These are phyloP conservation scores for Delphinapterus leucas DNA, from an alignment of 2,113 vertebrate genomes.

Conservation along the genomic window DNA sequence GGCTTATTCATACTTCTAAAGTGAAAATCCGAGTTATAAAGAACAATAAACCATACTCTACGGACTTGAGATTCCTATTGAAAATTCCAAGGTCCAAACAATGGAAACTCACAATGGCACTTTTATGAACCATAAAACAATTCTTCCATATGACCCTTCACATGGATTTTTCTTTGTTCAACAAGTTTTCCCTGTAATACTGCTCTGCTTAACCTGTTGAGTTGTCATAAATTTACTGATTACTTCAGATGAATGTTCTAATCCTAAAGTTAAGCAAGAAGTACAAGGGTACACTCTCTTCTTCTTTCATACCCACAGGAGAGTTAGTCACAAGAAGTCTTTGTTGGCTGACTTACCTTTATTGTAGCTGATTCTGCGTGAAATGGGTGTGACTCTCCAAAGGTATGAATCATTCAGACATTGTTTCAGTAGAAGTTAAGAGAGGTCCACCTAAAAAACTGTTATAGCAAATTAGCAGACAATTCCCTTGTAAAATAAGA, in stretches of 20 bases:
- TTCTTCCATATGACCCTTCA: background rate
- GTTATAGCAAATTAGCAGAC: background rate
- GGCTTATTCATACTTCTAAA: background rate
- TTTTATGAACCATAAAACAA: background rate
- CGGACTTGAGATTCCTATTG: background rate
- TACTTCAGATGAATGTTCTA: slow-evolving; percentile 17
- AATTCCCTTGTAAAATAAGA: background rate
- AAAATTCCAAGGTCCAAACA: background rate
- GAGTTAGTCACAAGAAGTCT: slow-evolving; percentile 53
- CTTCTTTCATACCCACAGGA: background rate
- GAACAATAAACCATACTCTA: background rate
- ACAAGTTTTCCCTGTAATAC: background rate
- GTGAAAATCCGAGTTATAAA: background rate
- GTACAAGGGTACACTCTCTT: background rate
- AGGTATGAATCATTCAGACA: slow-evolving; percentile 10
- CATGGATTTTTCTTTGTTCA: background rate
- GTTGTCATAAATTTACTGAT: slow-evolving; percentile 12
- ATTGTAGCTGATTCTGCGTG: slow-evolving; percentile 15
- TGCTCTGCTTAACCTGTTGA: background rate
- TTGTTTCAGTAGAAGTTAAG: background rate
- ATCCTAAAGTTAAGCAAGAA: slow-evolving; percentile 15
- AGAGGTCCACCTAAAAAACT: background rate
- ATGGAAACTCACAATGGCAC: background rate
- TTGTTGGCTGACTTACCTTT: slow-evolving; percentile 3
- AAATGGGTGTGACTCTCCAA: slow-evolving; percentile 35